Evolutionary conservation across 2,888 invertebrate species (phyloP).

Genomic region (Apotomis turbidana): DNA sequence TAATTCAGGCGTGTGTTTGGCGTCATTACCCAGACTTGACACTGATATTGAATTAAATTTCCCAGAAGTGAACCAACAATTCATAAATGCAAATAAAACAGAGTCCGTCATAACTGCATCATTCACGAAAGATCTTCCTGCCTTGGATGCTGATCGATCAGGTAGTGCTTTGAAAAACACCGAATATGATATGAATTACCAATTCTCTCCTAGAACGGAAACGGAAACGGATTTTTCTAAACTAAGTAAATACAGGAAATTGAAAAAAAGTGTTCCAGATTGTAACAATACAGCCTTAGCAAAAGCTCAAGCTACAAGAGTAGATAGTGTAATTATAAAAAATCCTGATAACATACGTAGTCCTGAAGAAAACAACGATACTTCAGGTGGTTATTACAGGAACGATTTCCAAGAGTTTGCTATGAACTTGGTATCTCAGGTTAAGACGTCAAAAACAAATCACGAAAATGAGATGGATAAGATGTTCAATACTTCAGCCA

Average conservation of each 20-base stretch:
- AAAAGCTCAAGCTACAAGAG: conserved; percentile 58
- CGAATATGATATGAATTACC: conserved; percentile 44
- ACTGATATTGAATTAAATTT: conserved; percentile 79
- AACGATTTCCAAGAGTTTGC: conserved; percentile 47
- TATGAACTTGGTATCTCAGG: conserved; percentile 59
- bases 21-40: conserved; percentile 75
- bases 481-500: conserved; percentile 22
- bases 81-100: conserved; percentile 76
- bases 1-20: conserved; percentile 73
- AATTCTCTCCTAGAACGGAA: conserved; percentile 50
- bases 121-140: conserved; percentile 53
- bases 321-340: conserved; percentile 78
- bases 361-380: conserved; percentile 51
- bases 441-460: conserved; percentile 34
- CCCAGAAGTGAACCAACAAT: conserved; percentile 80
- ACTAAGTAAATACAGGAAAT: conserved; percentile 74
- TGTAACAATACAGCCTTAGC: conserved; percentile 46
- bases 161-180: conserved; percentile 44
- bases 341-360: conserved; percentile 72
- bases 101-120: conserved; percentile 53
- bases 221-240: conserved; percentile 65
- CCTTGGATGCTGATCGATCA: conserved; percentile 52
- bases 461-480: conserved; percentile 28
- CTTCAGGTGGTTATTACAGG: conserved; percentile 23
- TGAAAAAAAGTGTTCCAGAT: conserved; percentile 53